Percentiles rank a stretch among this genome's conserved stretches.
phyloP scores from a whole-genome alignment of 2,797 vertebrate genomes.

The Pangasius djambal region DNA sequence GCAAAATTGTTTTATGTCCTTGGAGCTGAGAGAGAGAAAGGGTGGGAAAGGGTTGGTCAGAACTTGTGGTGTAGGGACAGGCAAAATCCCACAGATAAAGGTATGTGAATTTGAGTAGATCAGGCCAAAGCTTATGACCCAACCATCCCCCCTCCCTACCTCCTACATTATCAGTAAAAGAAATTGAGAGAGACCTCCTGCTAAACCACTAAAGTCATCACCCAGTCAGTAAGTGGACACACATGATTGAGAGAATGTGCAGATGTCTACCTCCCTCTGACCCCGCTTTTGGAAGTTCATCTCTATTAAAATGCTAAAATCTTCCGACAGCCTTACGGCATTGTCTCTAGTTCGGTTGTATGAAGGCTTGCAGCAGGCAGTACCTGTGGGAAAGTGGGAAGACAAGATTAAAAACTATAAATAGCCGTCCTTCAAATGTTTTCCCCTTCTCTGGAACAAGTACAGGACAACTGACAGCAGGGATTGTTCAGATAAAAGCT shows the following conservation, averaged over 20 bases:
- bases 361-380: neutral
- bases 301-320: conserved; percentile 57
- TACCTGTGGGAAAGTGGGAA: conserved; percentile 17
- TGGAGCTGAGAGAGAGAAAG: conserved; percentile 7
- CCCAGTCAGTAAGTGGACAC: conserved; percentile 60
- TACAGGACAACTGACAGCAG: neutral
- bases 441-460: neutral
- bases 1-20: conserved; percentile 24
- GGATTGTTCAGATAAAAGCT: conserved; percentile 26
- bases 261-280: conserved; percentile 61
- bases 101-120: conserved; percentile 58
- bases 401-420: conserved; percentile 29
- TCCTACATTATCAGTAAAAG: conserved; percentile 32
- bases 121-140: conserved; percentile 57
- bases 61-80: conserved; percentile 42
- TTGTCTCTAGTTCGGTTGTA: conserved; percentile 60
- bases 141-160: conserved; percentile 39
- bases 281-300: conserved; percentile 53
- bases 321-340: conserved; percentile 48
- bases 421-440: conserved; percentile 11
- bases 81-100: conserved; percentile 47
- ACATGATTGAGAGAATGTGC: conserved; percentile 68
- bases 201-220: conserved; percentile 64
- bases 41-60: conserved; percentile 46
- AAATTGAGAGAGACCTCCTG: conserved; percentile 64